Percentiles rank a stretch among this genome's conserved stretches.
Evolutionary conservation across 2,113 vertebrate species (phyloP).

Genomic region (Erythrocercus mccallii): DNA sequence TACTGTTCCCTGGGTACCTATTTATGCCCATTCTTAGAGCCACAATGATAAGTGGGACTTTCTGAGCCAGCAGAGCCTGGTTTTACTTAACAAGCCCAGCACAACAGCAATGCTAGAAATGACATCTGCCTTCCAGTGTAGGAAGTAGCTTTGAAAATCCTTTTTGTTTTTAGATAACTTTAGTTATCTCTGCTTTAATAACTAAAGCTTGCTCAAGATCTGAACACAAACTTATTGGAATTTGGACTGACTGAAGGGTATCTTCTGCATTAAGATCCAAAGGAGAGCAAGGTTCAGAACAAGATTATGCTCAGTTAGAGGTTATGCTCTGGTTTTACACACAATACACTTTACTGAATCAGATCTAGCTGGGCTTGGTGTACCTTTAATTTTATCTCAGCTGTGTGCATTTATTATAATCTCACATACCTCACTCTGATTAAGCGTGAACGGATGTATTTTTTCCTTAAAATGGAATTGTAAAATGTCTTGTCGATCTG

Average conservation of each 20-base stretch:
- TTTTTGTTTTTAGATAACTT: background rate
- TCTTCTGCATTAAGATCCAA: background rate
- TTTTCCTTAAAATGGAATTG: conserved; percentile 73
- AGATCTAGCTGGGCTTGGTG: background rate
- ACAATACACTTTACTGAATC: background rate
- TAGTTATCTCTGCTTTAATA: background rate
- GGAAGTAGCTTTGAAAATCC: background rate
- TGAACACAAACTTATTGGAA: background rate
- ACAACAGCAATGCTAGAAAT: background rate
- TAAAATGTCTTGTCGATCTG: conserved; percentile 79
- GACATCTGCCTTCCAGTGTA: background rate
- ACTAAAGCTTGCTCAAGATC: background rate
- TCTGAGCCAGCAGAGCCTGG: background rate
- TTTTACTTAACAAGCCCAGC: background rate
- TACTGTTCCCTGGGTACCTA: background rate
- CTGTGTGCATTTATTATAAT: background rate
- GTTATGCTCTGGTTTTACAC: background rate
- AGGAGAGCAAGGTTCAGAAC: background rate
- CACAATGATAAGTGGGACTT: background rate
- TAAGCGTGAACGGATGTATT: conserved; percentile 72
- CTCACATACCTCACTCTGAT: conserved; percentile 76
- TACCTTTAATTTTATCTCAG: background rate
- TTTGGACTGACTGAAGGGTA: background rate
- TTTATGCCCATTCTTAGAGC: background rate
- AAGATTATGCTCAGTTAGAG: background rate